phyloP scores from a whole-genome alignment of 2,797 vertebrate genomes.

The Pogoniulus pusillus region DNA sequence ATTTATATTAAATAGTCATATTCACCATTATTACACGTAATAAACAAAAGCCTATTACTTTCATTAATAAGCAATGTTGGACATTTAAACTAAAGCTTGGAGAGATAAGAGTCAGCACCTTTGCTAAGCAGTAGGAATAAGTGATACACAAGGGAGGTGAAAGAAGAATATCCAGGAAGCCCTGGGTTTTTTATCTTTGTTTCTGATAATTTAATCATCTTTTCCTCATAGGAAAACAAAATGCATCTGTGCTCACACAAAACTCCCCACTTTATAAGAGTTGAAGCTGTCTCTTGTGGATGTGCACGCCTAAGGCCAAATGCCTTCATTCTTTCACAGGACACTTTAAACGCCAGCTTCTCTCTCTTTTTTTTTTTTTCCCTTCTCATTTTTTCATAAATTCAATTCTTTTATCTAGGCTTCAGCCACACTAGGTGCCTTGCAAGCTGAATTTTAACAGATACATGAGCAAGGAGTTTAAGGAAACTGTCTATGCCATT shows the following conservation, averaged over 20 bases:
- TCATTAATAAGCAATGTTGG: constrained; percentile 78
- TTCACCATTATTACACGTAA: constrained; percentile 82
- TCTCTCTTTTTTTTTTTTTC: not conserved
- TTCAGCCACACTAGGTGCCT: constrained; percentile 33
- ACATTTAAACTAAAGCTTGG: constrained; percentile 79
- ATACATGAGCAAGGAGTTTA: constrained; percentile 29
- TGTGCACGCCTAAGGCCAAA: constrained; percentile 78
- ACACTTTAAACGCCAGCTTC: constrained; percentile 56
- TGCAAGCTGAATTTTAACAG: constrained; percentile 68
- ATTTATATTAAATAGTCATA: constrained; percentile 89
- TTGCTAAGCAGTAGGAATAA: constrained; percentile 72
- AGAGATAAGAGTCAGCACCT: constrained; percentile 66
- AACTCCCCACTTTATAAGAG: constrained; percentile 81
- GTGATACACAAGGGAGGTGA: constrained; percentile 51
- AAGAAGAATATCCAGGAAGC: constrained; percentile 72
- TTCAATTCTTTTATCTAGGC: constrained; percentile 65
- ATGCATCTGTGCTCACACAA: constrained; percentile 81
- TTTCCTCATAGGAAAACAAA: constrained; percentile 83
- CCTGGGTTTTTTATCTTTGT: constrained; percentile 62
- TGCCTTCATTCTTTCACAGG: constrained; percentile 66
- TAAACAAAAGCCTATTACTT: constrained; percentile 82
- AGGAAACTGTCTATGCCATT: constrained; percentile 40
- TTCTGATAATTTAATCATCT: constrained; percentile 83
- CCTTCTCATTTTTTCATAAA: constrained; percentile 33
- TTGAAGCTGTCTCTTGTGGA: constrained; percentile 70